Conservation (phyloP, 2,888 invertebrate species). For the Arge pagana region DNA sequence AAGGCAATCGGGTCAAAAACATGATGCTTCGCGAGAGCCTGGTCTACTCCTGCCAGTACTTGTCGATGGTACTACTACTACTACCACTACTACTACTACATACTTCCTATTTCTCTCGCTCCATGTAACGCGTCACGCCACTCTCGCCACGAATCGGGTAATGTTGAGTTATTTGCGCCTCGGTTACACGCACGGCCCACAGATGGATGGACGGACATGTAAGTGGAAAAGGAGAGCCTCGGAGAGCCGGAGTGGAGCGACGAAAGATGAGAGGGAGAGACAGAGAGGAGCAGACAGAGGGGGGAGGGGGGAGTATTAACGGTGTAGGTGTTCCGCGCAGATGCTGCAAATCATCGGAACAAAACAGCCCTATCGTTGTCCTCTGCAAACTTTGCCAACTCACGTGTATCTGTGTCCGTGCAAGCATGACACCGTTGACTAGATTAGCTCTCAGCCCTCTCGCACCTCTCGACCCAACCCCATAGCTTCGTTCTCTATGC, state of each 20-base stretch:
- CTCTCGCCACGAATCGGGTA: neutral
- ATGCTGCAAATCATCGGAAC: slow-evolving; percentile 55
- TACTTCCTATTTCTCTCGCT: neutral
- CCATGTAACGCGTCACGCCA: neutral
- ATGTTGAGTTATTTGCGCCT: slow-evolving; percentile 9
- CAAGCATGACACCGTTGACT: too few species aligned
- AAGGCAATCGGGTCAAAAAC: too few species aligned
- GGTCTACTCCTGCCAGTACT: too few species aligned
- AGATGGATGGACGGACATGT: neutral
- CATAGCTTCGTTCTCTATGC: too few species aligned
- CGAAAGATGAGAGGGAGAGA: neutral
- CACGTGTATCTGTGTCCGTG: too few species aligned
- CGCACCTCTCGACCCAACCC: too few species aligned
- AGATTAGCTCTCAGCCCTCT: too few species aligned
- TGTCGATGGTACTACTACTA: too few species aligned
- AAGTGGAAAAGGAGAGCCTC: neutral
- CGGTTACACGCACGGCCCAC: too few species aligned
- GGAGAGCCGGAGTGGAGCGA: neutral
- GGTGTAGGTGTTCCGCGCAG: slow-evolving; percentile 49
- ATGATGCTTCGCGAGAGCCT: too few species aligned
- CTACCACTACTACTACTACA: too few species aligned
- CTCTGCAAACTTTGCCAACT: slow-evolving; percentile 44
- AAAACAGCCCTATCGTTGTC: slow-evolving; percentile 48
- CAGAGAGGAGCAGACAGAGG: slow-evolving; percentile 7
- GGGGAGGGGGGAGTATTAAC: neutral